A percentile compares a stretch with the other conserved stretches of the same genome.
Conservation (phyloP, 2,888 invertebrate genomes). For the Caradrina kadenii region DNA sequence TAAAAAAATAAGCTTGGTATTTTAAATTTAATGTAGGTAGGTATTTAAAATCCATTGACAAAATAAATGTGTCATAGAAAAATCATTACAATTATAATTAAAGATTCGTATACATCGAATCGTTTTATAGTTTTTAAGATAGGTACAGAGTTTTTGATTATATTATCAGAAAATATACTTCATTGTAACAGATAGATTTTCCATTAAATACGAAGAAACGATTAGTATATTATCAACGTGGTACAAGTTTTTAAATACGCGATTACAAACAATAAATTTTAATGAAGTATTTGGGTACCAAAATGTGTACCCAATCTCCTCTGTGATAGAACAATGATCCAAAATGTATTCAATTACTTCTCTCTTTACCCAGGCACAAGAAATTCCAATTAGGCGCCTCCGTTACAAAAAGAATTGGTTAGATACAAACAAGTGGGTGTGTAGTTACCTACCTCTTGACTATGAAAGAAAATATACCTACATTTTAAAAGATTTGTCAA, state of each 20-base stretch:
- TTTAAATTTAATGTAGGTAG: slow-evolving; percentile 8
- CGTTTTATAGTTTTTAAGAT: not conserved
- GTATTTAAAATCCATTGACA: slow-evolving; percentile 3
- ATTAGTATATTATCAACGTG: slow-evolving; percentile 19
- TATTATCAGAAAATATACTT: slow-evolving; percentile 4
- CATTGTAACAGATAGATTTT: slow-evolving; percentile 11
- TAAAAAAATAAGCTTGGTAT: slow-evolving; percentile 14
- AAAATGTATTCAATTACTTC: slow-evolving; percentile 58
- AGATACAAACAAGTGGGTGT: not conserved
- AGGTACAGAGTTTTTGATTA: slow-evolving; percentile 1
- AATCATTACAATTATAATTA: not conserved
- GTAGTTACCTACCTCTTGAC: slow-evolving; percentile 23
- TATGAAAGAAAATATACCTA: slow-evolving; percentile 1
- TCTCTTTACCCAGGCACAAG: slow-evolving; percentile 65
- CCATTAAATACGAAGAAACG: slow-evolving; percentile 19
- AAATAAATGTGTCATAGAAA: slow-evolving; percentile 9
- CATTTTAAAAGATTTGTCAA: slow-evolving; percentile 40
- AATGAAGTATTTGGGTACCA: slow-evolving; percentile 47
- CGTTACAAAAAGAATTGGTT: slow-evolving; percentile 26
- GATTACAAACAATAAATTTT: slow-evolving; percentile 16
- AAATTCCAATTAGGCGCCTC: slow-evolving; percentile 53
- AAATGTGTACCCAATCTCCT: slow-evolving; percentile 54
- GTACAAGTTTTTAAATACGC: slow-evolving; percentile 30
- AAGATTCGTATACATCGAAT: not conserved
- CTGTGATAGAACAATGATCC: slow-evolving; percentile 46